phyloP scores from a whole-genome alignment of 2,113 vertebrate species.

The Mesocricetus auratus region DNA sequence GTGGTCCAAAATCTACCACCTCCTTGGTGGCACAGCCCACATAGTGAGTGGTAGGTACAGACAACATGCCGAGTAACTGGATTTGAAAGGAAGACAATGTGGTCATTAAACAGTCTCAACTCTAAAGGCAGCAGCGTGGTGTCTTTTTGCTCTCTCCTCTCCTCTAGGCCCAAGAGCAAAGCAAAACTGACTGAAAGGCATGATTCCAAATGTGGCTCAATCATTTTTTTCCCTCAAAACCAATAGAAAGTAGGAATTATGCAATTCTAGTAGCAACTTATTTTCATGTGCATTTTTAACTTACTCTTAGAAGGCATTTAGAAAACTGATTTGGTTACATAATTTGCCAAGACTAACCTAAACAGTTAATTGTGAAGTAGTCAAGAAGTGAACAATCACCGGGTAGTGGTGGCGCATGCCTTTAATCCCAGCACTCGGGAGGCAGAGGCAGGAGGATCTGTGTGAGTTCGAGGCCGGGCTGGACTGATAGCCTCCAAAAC shows the following conservation, averaged over 20 bases:
- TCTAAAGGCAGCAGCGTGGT: not conserved
- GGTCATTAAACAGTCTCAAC: not conserved
- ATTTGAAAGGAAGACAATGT: not conserved
- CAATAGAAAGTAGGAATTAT: not conserved
- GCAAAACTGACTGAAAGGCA: not conserved
- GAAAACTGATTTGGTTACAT: conserved; percentile 17
- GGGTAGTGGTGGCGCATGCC: too few species aligned
- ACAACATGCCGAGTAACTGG: not conserved
- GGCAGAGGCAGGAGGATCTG: too few species aligned
- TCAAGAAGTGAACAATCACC: conserved; percentile 48
- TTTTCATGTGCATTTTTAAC: not conserved
- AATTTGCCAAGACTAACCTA: conserved; percentile 47
- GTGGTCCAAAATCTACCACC: not conserved
- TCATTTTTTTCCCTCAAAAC: not conserved
- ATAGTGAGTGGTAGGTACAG: not conserved
- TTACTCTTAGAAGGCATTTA: conserved; percentile 32
- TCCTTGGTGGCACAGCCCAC: not conserved
- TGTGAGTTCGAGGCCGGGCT: too few species aligned
- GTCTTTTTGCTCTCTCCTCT: not conserved
- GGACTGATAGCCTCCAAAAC: too few species aligned
- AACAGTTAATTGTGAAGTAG: not conserved
- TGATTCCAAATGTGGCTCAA: not conserved
- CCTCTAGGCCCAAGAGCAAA: not conserved
- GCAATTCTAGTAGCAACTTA: not conserved
- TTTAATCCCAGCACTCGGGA: too few species aligned